Evolutionary conservation across 2,113 vertebrate genomes (phyloP), one percentile per base, ranked within the genome.

Genomic region (Phycodurus eques): DNA sequence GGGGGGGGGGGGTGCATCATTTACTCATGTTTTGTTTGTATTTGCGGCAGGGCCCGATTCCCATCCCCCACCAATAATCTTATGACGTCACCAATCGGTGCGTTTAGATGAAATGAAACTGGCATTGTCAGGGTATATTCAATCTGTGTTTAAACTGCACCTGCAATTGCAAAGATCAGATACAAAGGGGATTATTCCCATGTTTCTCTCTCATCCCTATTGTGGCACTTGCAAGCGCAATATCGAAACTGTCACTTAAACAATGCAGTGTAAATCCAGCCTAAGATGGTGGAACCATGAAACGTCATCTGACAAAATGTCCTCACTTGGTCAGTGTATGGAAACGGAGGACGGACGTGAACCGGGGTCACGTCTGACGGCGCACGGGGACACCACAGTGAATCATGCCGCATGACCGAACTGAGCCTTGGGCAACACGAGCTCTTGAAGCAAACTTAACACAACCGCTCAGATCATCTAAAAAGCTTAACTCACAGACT

Each of bases 371-470:
- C 4, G 47, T 42, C 33, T n/a, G 75, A 59, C 61, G 70, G 44
- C 64, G 54, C 63, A 73, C 66, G 66, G 46, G 53, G 68, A 65
- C 65, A 67, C 68, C 76, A 57, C 35, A 19, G 60, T 78, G 65
- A 80, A 68, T 39, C 47, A 12, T 1, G 47, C 53, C 61, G 66
- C 61, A 39, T 65, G 71, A 81, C 27, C 8, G 77, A 73, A 82
- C 54, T 33, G 76, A 84, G 83, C 83, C 65, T 69, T 39, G 1
- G 11, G 47, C 20, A 77, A 75, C 64, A 27, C 22, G 12, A 47
- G 43, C 43, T 47, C 13, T 47, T 47, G 22, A 31, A 22, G 20
- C 31, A 13, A 47, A 66, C 44, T 47, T 47, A 66, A 66, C 44
- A 46, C n/a, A 22, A 47, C 43, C 7, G 14, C 22, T 27, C 22